Evolutionary conservation across 2,888 invertebrate species (phyloP).

Genomic region (Rhagonycha lutea): DNA sequence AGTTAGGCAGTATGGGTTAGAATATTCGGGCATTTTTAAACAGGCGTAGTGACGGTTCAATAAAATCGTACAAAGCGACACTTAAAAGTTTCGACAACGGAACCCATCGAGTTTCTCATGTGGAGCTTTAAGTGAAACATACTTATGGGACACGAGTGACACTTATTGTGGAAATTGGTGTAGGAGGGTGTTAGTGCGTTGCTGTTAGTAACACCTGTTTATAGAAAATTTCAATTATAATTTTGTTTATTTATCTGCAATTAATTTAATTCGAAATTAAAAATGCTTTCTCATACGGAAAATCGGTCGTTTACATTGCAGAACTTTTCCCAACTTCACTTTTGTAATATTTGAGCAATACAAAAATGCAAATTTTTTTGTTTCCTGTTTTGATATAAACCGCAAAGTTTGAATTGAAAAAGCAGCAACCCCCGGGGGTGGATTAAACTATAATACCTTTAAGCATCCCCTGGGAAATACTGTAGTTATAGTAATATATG

Average conservation of each 20-base stretch:
- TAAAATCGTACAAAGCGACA: neutral
- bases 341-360: neutral
- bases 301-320: neutral
- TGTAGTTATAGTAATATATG: neutral
- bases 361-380: neutral
- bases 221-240: too few species aligned
- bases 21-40: neutral
- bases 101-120: neutral
- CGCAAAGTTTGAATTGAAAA: neutral
- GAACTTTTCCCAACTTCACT: neutral
- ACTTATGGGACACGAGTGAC: neutral
- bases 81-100: neutral
- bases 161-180: neutral
- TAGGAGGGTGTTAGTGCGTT: neutral
- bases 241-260: neutral
- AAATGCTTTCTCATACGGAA: neutral
- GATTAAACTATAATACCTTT: neutral
- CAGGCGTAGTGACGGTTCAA: neutral
- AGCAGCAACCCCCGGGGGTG: neutral
- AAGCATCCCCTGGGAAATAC: neutral
- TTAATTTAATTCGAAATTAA: neutral
- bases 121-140: neutral
- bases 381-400: neutral
- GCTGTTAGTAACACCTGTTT: too few species aligned
- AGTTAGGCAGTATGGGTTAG: neutral